Evolutionary conservation across 2,113 vertebrate genomes (phyloP), one percentile per base, ranked within the genome.

Genomic region (Hemichromis elongatus): DNA sequence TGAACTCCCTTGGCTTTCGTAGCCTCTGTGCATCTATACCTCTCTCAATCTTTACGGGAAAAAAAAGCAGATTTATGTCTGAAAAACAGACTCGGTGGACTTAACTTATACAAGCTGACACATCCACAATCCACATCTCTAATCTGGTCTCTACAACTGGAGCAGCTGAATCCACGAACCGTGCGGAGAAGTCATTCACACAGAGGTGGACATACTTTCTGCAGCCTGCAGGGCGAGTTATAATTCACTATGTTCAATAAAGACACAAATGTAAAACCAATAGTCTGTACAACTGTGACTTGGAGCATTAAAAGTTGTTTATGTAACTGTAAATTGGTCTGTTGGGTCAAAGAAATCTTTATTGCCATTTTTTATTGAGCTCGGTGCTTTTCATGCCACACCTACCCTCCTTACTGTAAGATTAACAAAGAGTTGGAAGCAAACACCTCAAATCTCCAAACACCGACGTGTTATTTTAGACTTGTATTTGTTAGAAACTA

Each of bases 381-480:
- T 50, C 1, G 9, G 16, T 73, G 16, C 68, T 73, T 50, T 75
- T 75, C 68, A 30, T 30, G 45, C 0, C 68, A 73, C 42, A 73
- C 42, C 24, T 75, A 0, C 68, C 42, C 9, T 30, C 21, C 30
- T 50, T 50, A 30, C 26, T 50, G 6, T 75, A 75, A 50, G 1
- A 2, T 26, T n/a, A 75, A 2, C 0, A 50, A 75, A 75, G 0
- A 16, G 16, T 13, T 75, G 45, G 0, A 30, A 0, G 18, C 45
- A 50, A 52, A 61, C 26, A 80, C 30, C 18, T 66, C 10, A 33
- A 53, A 30, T 18, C 4, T 81, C 68, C 16, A 52, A 12, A 35
- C 2, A 0, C 14, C 2, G 0, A 12, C 19, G 9, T 42, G 16
- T 30, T 50, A 19, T 50, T 47, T 50, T 75, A 19, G 4, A 9